Conservation (phyloP, 2,888 invertebrate genomes). For the Synergus umbraculus region DNA sequence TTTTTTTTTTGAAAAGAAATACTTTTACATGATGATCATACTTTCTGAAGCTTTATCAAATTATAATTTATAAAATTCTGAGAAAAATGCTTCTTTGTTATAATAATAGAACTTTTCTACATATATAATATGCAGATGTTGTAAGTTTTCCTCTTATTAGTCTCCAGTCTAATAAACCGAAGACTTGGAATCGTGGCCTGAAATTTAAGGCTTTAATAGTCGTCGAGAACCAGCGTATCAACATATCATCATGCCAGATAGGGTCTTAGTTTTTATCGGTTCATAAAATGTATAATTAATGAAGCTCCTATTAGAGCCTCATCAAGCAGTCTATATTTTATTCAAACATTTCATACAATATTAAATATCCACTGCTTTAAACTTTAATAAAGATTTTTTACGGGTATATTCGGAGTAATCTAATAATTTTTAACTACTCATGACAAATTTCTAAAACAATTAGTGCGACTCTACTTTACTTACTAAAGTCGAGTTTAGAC, state of each 20-base stretch:
- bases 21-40: too few relatives aligned
- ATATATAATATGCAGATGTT: background rate
- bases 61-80: background rate
- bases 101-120: background rate
- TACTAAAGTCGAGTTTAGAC: background rate
- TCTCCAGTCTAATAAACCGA: conserved; percentile 22
- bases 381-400: too few relatives aligned
- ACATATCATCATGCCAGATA: conserved; percentile 1
- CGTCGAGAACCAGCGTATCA: background rate
- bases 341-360: background rate
- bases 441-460: too few relatives aligned
- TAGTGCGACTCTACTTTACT: too few relatives aligned
- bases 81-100: background rate
- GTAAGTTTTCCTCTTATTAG: conserved; percentile 17
- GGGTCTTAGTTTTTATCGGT: background rate
- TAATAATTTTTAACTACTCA: too few relatives aligned
- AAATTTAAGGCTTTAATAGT: conserved; percentile 32
- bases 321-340: background rate
- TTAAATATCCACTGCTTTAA: background rate
- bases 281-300: background rate
- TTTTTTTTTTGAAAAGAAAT: background rate
- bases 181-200: conserved; percentile 30
- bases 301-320: background rate
- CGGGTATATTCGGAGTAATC: too few relatives aligned
- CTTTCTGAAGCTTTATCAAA: too few relatives aligned